These are phyloP conservation scores for Toxotes chatareus DNA, from an alignment of 2,113 vertebrate genomes.

Conservation along the genomic window DNA sequence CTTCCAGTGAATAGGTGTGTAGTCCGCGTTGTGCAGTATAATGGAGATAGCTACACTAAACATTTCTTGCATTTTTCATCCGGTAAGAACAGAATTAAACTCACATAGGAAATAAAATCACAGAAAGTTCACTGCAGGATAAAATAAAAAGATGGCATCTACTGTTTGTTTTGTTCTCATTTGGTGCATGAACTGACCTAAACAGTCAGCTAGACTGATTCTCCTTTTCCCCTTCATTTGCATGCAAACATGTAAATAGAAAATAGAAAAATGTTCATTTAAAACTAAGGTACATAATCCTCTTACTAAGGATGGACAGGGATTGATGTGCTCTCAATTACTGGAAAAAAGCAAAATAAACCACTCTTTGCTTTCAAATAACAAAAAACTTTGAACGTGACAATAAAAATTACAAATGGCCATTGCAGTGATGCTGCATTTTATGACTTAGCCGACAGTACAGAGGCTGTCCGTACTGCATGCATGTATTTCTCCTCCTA, in stretches of 20 bases:
- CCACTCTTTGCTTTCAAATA: neutral
- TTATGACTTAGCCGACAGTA: neutral
- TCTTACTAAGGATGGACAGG: neutral
- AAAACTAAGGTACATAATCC: neutral
- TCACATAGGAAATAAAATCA: neutral
- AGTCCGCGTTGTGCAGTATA: neutral
- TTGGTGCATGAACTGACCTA: too few species aligned
- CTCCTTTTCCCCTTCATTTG: too few species aligned
- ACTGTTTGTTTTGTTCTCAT: too few species aligned
- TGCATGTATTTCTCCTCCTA: neutral
- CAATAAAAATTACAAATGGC: neutral
- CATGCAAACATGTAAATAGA: too few species aligned
- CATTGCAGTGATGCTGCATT: neutral
- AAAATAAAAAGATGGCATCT: too few species aligned
- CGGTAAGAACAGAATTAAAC: neutral
- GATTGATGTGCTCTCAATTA: neutral
- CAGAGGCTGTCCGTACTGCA: neutral
- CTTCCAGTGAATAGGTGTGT: neutral
- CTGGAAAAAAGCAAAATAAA: too few species aligned
- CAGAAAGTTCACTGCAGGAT: neutral
- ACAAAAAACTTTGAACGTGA: neutral
- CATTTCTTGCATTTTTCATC: neutral
- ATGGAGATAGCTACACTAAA: neutral
- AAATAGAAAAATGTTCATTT: neutral
- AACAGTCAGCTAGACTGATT: too few species aligned